Percentiles rank a stretch among this genome's conserved stretches.
Evolutionary conservation across 2,888 invertebrate genomes (phyloP).

Genomic region (Didymodactylos carnosus): DNA sequence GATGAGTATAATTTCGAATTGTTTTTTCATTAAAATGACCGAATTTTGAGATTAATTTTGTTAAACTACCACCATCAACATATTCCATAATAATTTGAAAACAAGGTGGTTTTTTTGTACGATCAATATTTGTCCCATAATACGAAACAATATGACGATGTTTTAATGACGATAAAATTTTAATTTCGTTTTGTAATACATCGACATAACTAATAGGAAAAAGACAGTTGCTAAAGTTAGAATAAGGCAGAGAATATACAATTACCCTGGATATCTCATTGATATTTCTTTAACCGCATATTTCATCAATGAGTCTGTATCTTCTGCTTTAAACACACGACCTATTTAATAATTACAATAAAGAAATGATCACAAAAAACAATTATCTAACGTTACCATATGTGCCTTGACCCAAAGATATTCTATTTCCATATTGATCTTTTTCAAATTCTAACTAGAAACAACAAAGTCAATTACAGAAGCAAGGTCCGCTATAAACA

Average conservation of each 20-base stretch:
- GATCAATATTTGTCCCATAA: background rate
- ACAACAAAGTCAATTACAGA: background rate
- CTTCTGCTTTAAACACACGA: background rate
- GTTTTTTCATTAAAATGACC: background rate
- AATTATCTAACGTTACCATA: too few relatives aligned
- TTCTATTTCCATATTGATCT: background rate
- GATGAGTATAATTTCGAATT: background rate
- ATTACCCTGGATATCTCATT: background rate
- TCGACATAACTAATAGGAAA: background rate
- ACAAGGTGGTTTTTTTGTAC: background rate
- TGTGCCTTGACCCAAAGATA: background rate
- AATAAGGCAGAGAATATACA: too few relatives aligned
- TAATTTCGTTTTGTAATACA: background rate
- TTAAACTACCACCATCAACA: background rate
- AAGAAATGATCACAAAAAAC: too few relatives aligned
- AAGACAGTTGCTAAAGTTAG: too few relatives aligned
- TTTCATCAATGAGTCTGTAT: background rate
- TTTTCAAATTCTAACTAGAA: background rate
- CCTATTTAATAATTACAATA: too few relatives aligned
- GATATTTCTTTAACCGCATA: background rate
- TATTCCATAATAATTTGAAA: background rate
- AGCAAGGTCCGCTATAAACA: background rate
- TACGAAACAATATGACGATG: background rate
- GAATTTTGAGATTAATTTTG: background rate
- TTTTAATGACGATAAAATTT: background rate